phyloP scores from a whole-genome alignment of 2,113 vertebrate species.

The Aegithalos caudatus region DNA sequence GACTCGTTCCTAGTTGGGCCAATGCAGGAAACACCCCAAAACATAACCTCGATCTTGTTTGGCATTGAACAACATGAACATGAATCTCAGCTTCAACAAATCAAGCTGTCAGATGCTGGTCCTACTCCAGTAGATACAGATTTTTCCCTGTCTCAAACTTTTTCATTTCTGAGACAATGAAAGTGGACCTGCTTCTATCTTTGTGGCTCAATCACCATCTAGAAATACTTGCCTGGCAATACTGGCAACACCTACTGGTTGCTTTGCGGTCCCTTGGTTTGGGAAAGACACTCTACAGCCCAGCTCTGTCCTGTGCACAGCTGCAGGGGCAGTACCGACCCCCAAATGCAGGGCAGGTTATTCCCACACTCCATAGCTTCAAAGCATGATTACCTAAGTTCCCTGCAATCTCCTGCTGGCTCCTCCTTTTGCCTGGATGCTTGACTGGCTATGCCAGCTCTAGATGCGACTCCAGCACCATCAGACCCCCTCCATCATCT shows the following conservation, averaged over 20 bases:
- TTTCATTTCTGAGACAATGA: not conserved
- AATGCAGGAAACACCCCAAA: not conserved
- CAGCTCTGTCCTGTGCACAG: not conserved
- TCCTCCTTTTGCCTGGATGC: not conserved
- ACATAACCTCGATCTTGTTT: not conserved
- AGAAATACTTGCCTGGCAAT: not conserved
- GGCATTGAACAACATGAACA: not conserved
- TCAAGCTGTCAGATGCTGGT: not conserved
- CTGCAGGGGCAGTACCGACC: not conserved
- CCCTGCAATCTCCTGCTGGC: not conserved
- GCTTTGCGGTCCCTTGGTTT: not conserved
- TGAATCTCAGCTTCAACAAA: not conserved
- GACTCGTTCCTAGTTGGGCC: not conserved
- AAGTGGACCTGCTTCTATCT: not conserved
- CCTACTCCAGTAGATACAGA: not conserved
- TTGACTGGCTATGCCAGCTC: not conserved
- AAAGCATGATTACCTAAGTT: not conserved
- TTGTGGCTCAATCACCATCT: not conserved
- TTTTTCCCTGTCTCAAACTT: not conserved
- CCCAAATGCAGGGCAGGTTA: not conserved
- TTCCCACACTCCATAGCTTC: not conserved
- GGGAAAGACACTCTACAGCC: not conserved
- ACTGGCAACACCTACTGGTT: not conserved
- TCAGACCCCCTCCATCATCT: not conserved
- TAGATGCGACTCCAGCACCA: not conserved